Evolutionary conservation across 2,888 invertebrate species (phyloP), one percentile per base, ranked within the genome.

Genomic region (Gibbula magus): DNA sequence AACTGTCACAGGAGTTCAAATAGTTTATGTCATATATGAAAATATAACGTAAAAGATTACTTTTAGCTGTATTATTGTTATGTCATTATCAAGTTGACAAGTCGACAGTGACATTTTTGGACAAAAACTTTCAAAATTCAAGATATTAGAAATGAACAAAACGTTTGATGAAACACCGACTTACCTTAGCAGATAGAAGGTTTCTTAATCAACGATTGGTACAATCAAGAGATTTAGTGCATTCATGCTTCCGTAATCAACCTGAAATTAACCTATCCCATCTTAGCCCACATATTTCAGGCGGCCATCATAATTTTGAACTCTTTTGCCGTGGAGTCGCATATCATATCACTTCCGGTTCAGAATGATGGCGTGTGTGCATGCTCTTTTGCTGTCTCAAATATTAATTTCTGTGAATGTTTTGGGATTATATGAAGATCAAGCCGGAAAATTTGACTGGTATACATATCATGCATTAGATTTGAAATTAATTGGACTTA

Each of bases 361-460:
- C 5, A n/a, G 35, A 51, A 67, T 39, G 25, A 70, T 70, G 78
- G 51, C 78, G 78, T 53, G 52, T 51, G 32, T 32, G 51, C 51
- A 20, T 39, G 51, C 25, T 10, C 18, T 53, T 56, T 29, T 77
- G 35, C 39, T 56, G 56, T 66, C 29, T 78, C n/a, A 56, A 45
- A 22, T 35, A 52, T 76, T 53, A 75, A n/a, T 77, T 32, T 25
- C 76, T 75, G 53, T 51, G n/a, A 18, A 16, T 74, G 81, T 73
- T 54, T 80, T 18, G 51, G 79, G 80, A 39, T 67, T 87, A 8
- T 88, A 84, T 79, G 88, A 87, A 79, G 88, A 88, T 78, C 88
- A 88, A 75, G 81, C 84, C 61, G 88, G 88, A 56, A 86, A 83
- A 54, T 87, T 86, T 82, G 88, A 88, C 78, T 88, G 88, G 88